These are phyloP conservation scores for Micronisus gabar DNA, from an alignment of 2,113 vertebrate genomes.

Conservation along the genomic window DNA sequence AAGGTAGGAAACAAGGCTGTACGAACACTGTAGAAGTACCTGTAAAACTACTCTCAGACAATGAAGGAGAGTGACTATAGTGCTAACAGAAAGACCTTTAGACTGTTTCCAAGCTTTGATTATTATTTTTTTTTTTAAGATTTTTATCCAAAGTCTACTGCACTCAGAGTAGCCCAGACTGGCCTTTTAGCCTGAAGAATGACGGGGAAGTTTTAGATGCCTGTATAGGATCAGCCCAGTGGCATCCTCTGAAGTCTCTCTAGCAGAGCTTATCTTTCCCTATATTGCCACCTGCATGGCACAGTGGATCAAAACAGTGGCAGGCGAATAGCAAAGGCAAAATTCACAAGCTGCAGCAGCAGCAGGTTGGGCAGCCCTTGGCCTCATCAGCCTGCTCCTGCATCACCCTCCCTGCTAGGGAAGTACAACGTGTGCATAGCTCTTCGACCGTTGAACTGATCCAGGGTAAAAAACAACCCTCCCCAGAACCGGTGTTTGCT, in stretches of 20 bases:
- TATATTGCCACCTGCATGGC: background rate
- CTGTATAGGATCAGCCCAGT: background rate
- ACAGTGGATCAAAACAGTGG: background rate
- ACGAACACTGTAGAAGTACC: background rate
- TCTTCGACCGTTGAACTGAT: background rate
- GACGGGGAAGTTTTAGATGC: background rate
- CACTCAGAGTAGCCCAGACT: background rate
- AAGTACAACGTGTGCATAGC: accelerated
- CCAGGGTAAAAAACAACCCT: background rate
- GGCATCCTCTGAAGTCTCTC: background rate
- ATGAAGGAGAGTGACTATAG: background rate
- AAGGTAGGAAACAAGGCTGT: background rate
- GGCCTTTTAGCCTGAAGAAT: background rate
- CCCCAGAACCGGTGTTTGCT: background rate
- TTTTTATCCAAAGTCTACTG: background rate
- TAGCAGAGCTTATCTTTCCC: accelerated
- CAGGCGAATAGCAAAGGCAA: background rate
- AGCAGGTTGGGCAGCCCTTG: background rate
- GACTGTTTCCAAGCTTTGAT: background rate
- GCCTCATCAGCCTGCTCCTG: background rate
- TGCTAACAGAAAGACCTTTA: background rate
- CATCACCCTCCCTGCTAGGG: background rate
- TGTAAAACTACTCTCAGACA: background rate
- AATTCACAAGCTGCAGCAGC: background rate
- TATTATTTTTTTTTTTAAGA: background rate